These are phyloP conservation scores for Agelastica alni DNA, from an alignment of 2,888 invertebrate species.

Conservation along the genomic window DNA sequence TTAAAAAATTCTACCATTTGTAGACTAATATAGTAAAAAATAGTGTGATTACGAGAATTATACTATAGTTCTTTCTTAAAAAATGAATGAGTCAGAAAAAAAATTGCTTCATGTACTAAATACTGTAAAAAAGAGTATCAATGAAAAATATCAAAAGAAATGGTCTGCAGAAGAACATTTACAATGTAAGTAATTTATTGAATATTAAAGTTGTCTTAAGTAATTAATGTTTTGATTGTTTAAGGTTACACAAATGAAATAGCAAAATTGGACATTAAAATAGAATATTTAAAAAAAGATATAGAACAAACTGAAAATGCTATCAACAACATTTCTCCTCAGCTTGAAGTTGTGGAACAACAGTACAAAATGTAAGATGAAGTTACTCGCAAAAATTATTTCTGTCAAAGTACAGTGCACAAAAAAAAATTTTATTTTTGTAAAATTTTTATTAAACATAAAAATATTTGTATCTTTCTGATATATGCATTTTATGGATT, in stretches of 20 bases:
- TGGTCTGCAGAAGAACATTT: slow-evolving; percentile 24
- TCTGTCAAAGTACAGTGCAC: too few species aligned
- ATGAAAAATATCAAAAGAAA: slow-evolving; percentile 22
- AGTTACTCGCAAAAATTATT: not conserved
- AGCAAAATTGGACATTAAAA: slow-evolving; percentile 21
- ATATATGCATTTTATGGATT: too few species aligned
- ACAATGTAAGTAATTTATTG: slow-evolving; percentile 22
- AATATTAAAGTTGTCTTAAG: too few species aligned
- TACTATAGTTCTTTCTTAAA: too few species aligned
- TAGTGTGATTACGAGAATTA: too few species aligned
- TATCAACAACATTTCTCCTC: slow-evolving; percentile 17
- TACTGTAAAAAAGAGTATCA: slow-evolving; percentile 22
- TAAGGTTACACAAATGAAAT: slow-evolving; percentile 24
- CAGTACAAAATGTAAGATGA: slow-evolving; percentile 20
- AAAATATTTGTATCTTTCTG: too few species aligned
- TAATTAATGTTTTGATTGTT: too few species aligned
- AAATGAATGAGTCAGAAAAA: slow-evolving; percentile 1
- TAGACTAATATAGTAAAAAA: too few species aligned
- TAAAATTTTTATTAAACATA: too few species aligned
- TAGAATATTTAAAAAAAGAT: slow-evolving; percentile 14
- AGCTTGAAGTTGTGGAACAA: slow-evolving; percentile 15
- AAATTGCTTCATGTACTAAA: slow-evolving; percentile 20
- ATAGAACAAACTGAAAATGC: slow-evolving; percentile 20
- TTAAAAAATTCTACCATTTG: too few species aligned
- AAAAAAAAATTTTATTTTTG: too few species aligned